A percentile compares a stretch with the other conserved stretches of the same genome.
These are phyloP conservation scores for Cataglyphis livida DNA, from an alignment of 2,888 invertebrate species.

Conservation along the genomic window DNA sequence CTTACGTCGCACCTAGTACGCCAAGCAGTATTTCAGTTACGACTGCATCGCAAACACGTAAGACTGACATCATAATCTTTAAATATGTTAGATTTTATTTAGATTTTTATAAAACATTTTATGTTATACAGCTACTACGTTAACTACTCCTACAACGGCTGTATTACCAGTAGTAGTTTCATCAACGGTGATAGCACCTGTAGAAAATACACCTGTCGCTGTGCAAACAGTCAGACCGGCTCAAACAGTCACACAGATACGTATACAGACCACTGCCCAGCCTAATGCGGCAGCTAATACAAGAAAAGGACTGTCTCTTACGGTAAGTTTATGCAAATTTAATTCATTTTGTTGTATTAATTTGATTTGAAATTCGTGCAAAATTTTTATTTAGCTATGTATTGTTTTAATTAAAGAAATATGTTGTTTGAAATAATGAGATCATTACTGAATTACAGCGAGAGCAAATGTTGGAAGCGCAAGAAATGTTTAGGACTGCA, in stretches of 20 bases:
- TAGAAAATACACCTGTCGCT: slow-evolving; percentile 81
- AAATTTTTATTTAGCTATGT: not conserved
- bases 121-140: slow-evolving; percentile 77
- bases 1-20: slow-evolving; percentile 80
- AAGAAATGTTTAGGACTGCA: slow-evolving; percentile 98
- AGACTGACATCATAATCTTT: slow-evolving; percentile 46
- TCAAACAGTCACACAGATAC: slow-evolving; percentile 87
- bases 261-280: slow-evolving; percentile 85
- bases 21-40: slow-evolving; percentile 78
- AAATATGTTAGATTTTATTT: not conserved
- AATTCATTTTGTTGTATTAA: not conserved
- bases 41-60: slow-evolving; percentile 78
- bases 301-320: slow-evolving; percentile 90
- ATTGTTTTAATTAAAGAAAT: not conserved
- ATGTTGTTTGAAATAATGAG: not conserved
- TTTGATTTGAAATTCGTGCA: not conserved
- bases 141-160: slow-evolving; percentile 80
- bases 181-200: slow-evolving; percentile 78
- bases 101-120: slow-evolving; percentile 23
- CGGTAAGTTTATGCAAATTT: slow-evolving; percentile 86
- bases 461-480: slow-evolving; percentile 98
- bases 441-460: slow-evolving; percentile 88
- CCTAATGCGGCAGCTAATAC: slow-evolving; percentile 86
- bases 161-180: slow-evolving; percentile 78
- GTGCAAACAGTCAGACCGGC: slow-evolving; percentile 83